phyloP scores from a whole-genome alignment of 2,797 vertebrate species.

The Enteromius thamalakanensis region DNA sequence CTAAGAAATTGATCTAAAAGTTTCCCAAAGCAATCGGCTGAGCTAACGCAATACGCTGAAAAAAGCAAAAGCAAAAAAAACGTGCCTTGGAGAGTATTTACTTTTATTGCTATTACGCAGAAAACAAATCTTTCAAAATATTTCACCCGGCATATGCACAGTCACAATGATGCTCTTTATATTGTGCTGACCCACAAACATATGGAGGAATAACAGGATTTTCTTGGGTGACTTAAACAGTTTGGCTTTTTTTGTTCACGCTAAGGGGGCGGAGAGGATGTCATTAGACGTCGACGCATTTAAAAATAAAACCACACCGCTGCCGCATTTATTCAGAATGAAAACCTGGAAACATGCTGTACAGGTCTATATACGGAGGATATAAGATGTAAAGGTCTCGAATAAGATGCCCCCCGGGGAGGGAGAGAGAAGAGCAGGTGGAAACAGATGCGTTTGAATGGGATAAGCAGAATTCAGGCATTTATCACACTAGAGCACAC shows the following conservation, averaged over 20 bases:
- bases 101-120: constrained; percentile 76
- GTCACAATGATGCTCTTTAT: not conserved
- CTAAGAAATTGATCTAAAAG: constrained; percentile 84
- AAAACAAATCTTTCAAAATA: constrained; percentile 66
- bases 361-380: constrained; percentile 34
- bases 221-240: constrained; percentile 16
- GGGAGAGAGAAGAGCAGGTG: constrained; percentile 31
- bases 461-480: constrained; percentile 54
- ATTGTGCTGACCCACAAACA: constrained; percentile 48
- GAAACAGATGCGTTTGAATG: constrained; percentile 56
- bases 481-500: constrained; percentile 59
- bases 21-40: constrained; percentile 80
- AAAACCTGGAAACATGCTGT: constrained; percentile 44
- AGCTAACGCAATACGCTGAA: constrained; percentile 74
- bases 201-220: constrained; percentile 4
- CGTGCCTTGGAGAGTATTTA: constrained; percentile 77
- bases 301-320: constrained; percentile 46
- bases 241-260: not conserved
- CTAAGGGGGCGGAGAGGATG: constrained; percentile 8
- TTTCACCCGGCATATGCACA: constrained; percentile 32
- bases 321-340: constrained; percentile 10
- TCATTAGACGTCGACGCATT: constrained; percentile 42
- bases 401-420: constrained; percentile 25
- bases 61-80: constrained; percentile 70
- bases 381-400: constrained; percentile 32